A percentile compares a stretch with the other conserved stretches of the same genome.
phyloP scores from a whole-genome alignment of 2,888 invertebrate species.

The Holacanthella duospinosa region DNA sequence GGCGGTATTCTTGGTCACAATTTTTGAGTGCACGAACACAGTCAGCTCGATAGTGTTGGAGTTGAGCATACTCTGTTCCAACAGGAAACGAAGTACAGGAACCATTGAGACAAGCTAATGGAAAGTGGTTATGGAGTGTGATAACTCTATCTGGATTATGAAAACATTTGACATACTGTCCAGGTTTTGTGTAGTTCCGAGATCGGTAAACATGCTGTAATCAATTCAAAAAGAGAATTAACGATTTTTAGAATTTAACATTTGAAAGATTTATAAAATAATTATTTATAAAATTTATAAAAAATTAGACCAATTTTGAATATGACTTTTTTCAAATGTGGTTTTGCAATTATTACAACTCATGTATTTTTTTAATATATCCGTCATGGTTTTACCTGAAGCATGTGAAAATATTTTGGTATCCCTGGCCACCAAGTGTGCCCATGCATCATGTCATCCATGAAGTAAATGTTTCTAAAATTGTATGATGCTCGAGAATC shows the following conservation, averaged over 20 bases:
- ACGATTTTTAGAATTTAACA: not conserved
- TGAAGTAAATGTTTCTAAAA: slow-evolving; percentile 82
- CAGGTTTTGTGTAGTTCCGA: slow-evolving; percentile 82
- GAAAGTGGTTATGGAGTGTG: slow-evolving; percentile 85
- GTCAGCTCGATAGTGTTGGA: slow-evolving; percentile 88
- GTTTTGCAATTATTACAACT: not conserved
- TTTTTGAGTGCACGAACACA: slow-evolving; percentile 80
- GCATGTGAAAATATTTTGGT: slow-evolving; percentile 83
- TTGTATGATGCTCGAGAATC: slow-evolving; percentile 68
- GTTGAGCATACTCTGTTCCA: slow-evolving; percentile 68
- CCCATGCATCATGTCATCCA: slow-evolving; percentile 72
- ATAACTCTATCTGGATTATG: slow-evolving; percentile 81
- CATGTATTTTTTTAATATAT: not conserved
- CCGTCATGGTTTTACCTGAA: slow-evolving; percentile 41
- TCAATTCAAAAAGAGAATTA: slow-evolving; percentile 8
- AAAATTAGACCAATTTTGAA: not conserved
- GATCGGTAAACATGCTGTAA: slow-evolving; percentile 75
- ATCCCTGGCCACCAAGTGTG: slow-evolving; percentile 70
- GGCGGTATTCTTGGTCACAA: slow-evolving; percentile 65
- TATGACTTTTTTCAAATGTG: not conserved
- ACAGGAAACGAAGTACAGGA: slow-evolving; percentile 75
- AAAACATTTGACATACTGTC: slow-evolving; percentile 87
- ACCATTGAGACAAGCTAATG: slow-evolving; percentile 67
- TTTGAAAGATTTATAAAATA: not conserved
- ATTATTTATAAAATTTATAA: slow-evolving; percentile 4